phyloP scores from a whole-genome alignment of 92 coral and sea anemone genomes.

The Epizoanthus stellaris region DNA sequence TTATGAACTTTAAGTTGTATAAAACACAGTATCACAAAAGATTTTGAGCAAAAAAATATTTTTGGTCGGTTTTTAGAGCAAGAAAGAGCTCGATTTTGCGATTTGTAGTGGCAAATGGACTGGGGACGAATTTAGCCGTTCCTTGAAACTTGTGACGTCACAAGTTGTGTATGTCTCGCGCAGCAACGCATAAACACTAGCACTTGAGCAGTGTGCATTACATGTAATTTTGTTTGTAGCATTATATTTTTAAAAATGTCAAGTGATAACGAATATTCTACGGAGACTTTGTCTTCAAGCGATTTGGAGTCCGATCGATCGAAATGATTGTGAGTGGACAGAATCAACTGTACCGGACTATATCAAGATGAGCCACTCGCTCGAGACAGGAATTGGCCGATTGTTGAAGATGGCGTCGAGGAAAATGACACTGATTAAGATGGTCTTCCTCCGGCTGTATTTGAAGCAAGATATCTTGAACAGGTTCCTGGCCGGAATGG shows the following conservation, averaged over 20 bases:
- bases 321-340: background rate
- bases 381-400: background rate
- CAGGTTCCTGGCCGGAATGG: background rate
- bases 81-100: background rate
- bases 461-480: background rate
- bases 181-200: background rate
- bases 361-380: background rate
- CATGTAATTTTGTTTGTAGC: background rate
- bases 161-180: constrained; percentile 4
- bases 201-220: too few relatives aligned
- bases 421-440: background rate
- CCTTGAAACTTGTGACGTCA: background rate
- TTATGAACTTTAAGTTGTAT: background rate
- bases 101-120: constrained; percentile 1
- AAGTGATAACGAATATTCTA: background rate
- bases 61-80: constrained; percentile 1
- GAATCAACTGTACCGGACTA: background rate
- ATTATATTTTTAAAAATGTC: background rate
- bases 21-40: background rate
- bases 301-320: background rate
- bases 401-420: background rate
- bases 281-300: background rate
- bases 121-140: constrained; percentile 8
- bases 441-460: background rate
- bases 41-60: background rate